phyloP scores from a whole-genome alignment of 2,113 vertebrate species.

The Centropus unirufus region DNA sequence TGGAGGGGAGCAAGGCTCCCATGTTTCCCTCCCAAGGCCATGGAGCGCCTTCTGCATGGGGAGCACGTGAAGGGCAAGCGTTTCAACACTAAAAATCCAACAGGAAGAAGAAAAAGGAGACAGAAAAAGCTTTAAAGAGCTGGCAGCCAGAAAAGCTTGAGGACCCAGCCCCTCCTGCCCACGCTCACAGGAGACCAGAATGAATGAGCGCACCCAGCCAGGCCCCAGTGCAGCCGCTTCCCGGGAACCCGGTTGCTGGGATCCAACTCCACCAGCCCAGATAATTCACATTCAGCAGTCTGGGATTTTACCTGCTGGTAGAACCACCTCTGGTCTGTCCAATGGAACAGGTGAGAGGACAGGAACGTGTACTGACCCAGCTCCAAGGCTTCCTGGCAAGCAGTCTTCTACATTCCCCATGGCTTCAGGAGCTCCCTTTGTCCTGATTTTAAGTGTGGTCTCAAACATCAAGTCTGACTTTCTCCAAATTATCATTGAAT shows the following conservation, averaged over 20 bases:
- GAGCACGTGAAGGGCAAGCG: neutral
- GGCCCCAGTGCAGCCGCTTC: rapidly evolving
- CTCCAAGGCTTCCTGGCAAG: neutral
- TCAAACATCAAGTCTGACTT: neutral
- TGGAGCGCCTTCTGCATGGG: rapidly evolving
- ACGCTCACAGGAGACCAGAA: neutral
- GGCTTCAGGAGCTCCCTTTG: neutral
- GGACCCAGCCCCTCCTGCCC: neutral
- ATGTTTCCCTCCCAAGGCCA: neutral
- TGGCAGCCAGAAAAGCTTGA: neutral
- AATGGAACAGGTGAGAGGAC: rapidly evolving
- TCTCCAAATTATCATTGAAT: neutral
- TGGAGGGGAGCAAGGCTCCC: neutral
- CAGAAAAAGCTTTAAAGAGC: neutral
- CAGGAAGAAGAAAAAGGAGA: neutral
- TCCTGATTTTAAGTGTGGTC: neutral
- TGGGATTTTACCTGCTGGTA: neutral
- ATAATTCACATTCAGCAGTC: neutral
- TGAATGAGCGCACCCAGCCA: neutral
- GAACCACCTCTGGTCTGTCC: neutral
- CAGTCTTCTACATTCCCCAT: rapidly evolving
- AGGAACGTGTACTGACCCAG: neutral
- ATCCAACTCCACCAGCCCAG: neutral
- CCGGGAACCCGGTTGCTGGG: too few species aligned
- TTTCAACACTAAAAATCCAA: neutral